These are phyloP conservation scores for Ceramica pisi DNA, from an alignment of 2,888 invertebrate genomes.

Conservation along the genomic window DNA sequence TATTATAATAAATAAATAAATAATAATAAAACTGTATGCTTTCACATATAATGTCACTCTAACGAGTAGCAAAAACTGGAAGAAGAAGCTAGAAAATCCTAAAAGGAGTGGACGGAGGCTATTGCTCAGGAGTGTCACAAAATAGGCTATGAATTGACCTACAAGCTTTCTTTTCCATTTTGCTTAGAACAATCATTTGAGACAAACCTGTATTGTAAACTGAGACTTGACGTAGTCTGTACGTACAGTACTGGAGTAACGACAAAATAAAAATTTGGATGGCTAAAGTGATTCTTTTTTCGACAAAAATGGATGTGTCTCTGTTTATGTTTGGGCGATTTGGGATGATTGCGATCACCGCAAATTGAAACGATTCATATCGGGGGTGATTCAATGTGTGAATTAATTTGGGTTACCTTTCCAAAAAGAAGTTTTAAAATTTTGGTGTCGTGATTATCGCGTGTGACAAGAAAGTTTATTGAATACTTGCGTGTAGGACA, in stretches of 20 bases:
- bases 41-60: too few species aligned
- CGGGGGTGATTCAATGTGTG: constrained; percentile 53
- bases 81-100: neutral
- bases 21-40: too few species aligned
- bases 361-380: constrained; percentile 59
- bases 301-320: constrained; percentile 61
- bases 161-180: neutral
- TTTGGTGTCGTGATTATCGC: neutral
- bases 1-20: too few species aligned
- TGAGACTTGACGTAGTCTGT: constrained; percentile 27
- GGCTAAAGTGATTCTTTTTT: constrained; percentile 66
- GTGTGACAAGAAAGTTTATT: constrained; percentile 17
- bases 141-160: neutral
- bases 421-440: neutral
- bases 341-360: constrained; percentile 53
- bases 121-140: neutral
- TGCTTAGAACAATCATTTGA: neutral
- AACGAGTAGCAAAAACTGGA: too few species aligned
- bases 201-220: neutral
- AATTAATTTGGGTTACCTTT: constrained; percentile 20
- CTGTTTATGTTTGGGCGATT: constrained; percentile 68
- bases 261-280: constrained; percentile 48
- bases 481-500: neutral
- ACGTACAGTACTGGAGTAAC: constrained; percentile 22
- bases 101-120: neutral